phyloP scores from a whole-genome alignment of 1,140 invertebrate species.

The Lineus longissimus region DNA sequence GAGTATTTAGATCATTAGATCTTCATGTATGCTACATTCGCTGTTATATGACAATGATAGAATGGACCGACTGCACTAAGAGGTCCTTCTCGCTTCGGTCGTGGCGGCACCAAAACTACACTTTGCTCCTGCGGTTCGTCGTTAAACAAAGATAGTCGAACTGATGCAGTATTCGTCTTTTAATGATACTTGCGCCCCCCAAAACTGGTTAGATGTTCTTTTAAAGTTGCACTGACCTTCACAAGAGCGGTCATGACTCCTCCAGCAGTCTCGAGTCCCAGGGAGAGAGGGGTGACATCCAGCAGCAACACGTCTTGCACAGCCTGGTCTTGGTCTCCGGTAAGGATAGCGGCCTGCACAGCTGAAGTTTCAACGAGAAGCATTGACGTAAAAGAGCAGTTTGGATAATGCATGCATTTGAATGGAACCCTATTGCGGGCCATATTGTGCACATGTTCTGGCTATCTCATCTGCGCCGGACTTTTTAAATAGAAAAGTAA shows the following conservation, averaged over 20 bases:
- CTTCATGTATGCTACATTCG: too few species aligned
- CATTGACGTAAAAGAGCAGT: background rate
- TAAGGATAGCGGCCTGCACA: slow-evolving; percentile 55
- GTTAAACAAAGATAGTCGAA: too few species aligned
- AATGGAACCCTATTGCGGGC: too few species aligned
- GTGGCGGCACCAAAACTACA: too few species aligned
- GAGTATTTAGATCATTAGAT: too few species aligned
- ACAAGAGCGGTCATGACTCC: slow-evolving; percentile 58
- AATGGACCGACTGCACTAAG: too few species aligned
- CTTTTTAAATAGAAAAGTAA: background rate
- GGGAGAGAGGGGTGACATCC: slow-evolving; percentile 40
- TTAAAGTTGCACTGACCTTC: slow-evolving; percentile 7
- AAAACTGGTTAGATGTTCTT: too few species aligned
- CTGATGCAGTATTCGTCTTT: too few species aligned
- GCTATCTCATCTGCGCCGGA: background rate
- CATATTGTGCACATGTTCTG: background rate
- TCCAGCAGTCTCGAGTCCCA: slow-evolving; percentile 57
- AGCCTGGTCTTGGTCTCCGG: slow-evolving; percentile 30
- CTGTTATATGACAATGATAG: too few species aligned
- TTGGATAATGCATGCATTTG: background rate
- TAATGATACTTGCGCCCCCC: too few species aligned
- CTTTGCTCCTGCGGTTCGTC: too few species aligned
- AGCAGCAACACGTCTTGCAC: slow-evolving; percentile 38
- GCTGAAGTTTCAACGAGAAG: slow-evolving; percentile 27
- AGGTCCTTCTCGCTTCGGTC: too few species aligned